These are phyloP conservation scores for Drosophila kurseongensis DNA, from an alignment of 1,140 invertebrate genomes.

Conservation along the genomic window DNA sequence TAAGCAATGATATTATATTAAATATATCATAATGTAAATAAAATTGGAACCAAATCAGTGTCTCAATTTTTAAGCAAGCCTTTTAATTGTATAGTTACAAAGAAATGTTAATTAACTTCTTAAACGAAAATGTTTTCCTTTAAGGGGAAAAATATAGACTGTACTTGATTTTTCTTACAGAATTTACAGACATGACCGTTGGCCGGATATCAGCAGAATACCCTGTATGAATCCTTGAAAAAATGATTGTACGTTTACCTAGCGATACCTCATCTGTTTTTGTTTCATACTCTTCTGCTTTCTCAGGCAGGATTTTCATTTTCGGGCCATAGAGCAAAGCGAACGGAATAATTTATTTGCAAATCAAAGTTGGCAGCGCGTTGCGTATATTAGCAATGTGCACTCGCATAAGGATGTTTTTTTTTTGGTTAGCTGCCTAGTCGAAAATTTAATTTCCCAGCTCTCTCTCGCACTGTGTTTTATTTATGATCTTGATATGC, in stretches of 20 bases:
- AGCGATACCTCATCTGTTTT: slow-evolving; percentile 42
- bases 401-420: slow-evolving; percentile 40
- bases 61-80: too few relatives aligned
- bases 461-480: slow-evolving; percentile 60
- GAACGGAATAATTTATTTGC: slow-evolving; percentile 80
- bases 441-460: slow-evolving; percentile 81
- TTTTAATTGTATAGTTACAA: too few relatives aligned
- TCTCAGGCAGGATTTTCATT: slow-evolving; percentile 44
- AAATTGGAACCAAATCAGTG: too few relatives aligned
- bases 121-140: too few relatives aligned
- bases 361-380: slow-evolving; percentile 79
- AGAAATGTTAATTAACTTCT: too few relatives aligned
- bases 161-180: too few relatives aligned
- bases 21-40: too few relatives aligned
- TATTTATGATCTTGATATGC: slow-evolving; percentile 82
- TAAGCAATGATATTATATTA: too few relatives aligned
- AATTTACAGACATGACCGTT: neutral
- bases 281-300: slow-evolving; percentile 35
- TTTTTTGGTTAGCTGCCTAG: slow-evolving; percentile 58
- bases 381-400: slow-evolving; percentile 80
- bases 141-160: too few relatives aligned
- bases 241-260: slow-evolving; percentile 44
- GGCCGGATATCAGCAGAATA: neutral
- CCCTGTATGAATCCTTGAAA: slow-evolving; percentile 5
- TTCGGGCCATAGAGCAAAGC: slow-evolving; percentile 38